Percentiles rank a stretch among this genome's conserved stretches.
Evolutionary conservation across 2,888 invertebrate species (phyloP).

Genomic region (Apocheima hispidaria): DNA sequence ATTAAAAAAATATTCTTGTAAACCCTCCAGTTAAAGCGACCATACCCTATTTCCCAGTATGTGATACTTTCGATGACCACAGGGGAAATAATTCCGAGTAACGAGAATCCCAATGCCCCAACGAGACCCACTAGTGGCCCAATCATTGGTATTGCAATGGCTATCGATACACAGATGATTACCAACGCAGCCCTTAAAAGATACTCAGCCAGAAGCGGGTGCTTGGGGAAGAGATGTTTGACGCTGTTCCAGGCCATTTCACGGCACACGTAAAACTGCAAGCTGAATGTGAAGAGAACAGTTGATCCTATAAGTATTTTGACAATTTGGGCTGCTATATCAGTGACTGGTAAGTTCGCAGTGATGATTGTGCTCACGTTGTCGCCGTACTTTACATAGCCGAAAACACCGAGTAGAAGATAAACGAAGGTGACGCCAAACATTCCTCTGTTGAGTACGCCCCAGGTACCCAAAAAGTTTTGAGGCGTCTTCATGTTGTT

Average conservation of each 20-base stretch:
- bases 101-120: slow-evolving; percentile 8
- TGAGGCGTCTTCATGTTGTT: slow-evolving; percentile 93
- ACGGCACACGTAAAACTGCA: slow-evolving; percentile 96
- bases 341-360: slow-evolving; percentile 54
- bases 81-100: slow-evolving; percentile 8
- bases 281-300: slow-evolving; percentile 95
- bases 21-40: slow-evolving; percentile 88
- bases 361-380: slow-evolving; percentile 82
- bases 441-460: slow-evolving; percentile 94
- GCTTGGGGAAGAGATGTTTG: slow-evolving; percentile 87
- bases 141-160: slow-evolving; percentile 14
- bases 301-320: slow-evolving; percentile 92
- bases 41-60: slow-evolving; percentile 89
- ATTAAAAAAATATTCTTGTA: slow-evolving; percentile 87
- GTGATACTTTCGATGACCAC: slow-evolving; percentile 69
- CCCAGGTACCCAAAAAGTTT: slow-evolving; percentile 89
- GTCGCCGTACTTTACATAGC: slow-evolving; percentile 90
- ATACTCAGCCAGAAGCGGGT: slow-evolving; percentile 57
- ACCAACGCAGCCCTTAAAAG: slow-evolving; percentile 3
- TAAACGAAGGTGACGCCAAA: slow-evolving; percentile 91
- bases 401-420: slow-evolving; percentile 88
- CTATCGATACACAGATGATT: slow-evolving; percentile 3
- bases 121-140: not conserved
- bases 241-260: slow-evolving; percentile 93
- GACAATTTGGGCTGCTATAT: slow-evolving; percentile 87